Percentiles rank a stretch among this genome's conserved stretches.
Conservation (phyloP, 2,113 vertebrate species). For the Notarius quadriscutis region DNA sequence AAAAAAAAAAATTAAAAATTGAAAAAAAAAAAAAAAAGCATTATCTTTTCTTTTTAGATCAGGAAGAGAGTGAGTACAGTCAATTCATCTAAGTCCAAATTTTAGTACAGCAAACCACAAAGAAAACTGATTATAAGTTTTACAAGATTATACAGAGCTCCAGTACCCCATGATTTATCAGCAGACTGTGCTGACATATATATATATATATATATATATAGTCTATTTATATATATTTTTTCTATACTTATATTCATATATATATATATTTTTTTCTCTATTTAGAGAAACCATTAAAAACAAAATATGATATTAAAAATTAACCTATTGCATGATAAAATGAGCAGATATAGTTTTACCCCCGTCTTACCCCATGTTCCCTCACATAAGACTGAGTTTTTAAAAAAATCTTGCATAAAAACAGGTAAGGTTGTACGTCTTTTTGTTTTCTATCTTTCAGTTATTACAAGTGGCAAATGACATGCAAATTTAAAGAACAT, state of each 20-base stretch:
- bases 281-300: constrained; percentile 89
- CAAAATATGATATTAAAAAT: constrained; percentile 89
- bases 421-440: constrained; percentile 73
- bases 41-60: constrained; percentile 50
- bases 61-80: constrained; percentile 65
- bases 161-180: constrained; percentile 91
- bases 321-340: constrained; percentile 82
- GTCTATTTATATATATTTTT: constrained; percentile 52
- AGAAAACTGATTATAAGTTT: constrained; percentile 83
- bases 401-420: constrained; percentile 70
- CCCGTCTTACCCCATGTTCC: constrained; percentile 59
- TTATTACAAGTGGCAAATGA: constrained; percentile 71
- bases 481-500: constrained; percentile 87
- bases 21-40: constrained; percentile 60
- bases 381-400: constrained; percentile 55
- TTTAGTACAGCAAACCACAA: constrained; percentile 82
- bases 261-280: constrained; percentile 64
- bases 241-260: constrained; percentile 60
- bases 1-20: constrained; percentile 24
- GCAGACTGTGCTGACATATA: constrained; percentile 68
- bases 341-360: constrained; percentile 51
- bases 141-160: constrained; percentile 84
- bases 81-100: constrained; percentile 70
- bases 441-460: constrained; percentile 51
- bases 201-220: constrained; percentile 51